These are phyloP conservation scores for Orthonevra nobilis DNA, from an alignment of 2,888 invertebrate species.

Conservation along the genomic window DNA sequence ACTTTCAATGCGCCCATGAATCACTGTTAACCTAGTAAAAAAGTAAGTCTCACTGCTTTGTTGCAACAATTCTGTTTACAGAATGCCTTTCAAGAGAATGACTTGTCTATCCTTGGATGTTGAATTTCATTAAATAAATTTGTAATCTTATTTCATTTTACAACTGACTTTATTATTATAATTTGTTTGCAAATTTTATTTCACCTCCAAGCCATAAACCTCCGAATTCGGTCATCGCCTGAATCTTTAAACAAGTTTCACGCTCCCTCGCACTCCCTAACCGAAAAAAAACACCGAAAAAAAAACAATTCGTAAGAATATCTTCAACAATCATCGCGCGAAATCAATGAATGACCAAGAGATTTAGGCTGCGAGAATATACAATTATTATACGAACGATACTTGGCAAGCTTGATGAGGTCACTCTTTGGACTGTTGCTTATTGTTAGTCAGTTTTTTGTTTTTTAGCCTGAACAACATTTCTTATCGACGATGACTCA, in stretches of 20 bases:
- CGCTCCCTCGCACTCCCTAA: too few species aligned
- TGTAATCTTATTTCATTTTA: too few species aligned
- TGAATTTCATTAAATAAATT: too few species aligned
- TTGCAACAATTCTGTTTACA: too few species aligned
- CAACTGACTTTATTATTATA: too few species aligned
- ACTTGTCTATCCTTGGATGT: too few species aligned
- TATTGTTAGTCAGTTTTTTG: constrained; percentile 10
- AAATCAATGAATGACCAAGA: constrained; percentile 25
- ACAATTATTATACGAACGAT: too few species aligned
- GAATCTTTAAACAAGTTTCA: constrained; percentile 8
- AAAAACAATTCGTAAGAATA: constrained; percentile 20
- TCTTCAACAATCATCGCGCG: constrained; percentile 11
- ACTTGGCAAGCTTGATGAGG: constrained; percentile 7
- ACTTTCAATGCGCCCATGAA: too few species aligned
- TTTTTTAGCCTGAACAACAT: neutral
- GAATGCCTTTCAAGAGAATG: too few species aligned
- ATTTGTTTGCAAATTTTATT: constrained; percentile 6
- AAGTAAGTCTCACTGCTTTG: too few species aligned
- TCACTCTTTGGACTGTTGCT: constrained; percentile 10
- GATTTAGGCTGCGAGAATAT: neutral
- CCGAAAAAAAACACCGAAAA: neutral
- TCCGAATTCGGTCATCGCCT: constrained; percentile 4
- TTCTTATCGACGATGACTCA: constrained; percentile 47
- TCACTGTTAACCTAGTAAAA: too few species aligned
- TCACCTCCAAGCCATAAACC: neutral